A percentile compares a stretch with the other conserved stretches of the same genome.
phyloP scores from a whole-genome alignment of 2,888 invertebrate species.

The Clistopyga incitator region DNA sequence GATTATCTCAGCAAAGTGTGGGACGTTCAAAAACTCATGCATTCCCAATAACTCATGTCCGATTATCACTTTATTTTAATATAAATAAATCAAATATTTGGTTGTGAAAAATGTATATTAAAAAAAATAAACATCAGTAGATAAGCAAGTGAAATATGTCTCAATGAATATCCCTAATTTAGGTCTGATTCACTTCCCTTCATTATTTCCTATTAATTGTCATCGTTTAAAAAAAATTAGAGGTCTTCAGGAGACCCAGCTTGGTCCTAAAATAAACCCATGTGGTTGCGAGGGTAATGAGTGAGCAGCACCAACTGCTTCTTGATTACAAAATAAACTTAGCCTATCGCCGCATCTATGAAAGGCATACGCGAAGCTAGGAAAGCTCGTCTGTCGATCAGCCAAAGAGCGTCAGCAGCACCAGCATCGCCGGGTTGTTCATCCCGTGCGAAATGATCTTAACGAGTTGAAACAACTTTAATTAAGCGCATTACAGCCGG shows the following conservation, averaged over 20 bases:
- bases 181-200: no score
- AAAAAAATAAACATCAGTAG: no score
- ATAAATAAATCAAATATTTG: no score
- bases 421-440: slow-evolving; percentile 76
- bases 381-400: slow-evolving; percentile 7
- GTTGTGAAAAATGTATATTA: no score
- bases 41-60: no score
- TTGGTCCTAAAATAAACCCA: background rate
- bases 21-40: no score
- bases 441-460: slow-evolving; percentile 82
- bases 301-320: background rate
- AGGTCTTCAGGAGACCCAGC: background rate
- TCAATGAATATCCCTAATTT: no score
- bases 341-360: background rate
- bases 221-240: background rate
- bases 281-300: background rate
- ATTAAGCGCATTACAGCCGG: slow-evolving; percentile 81
- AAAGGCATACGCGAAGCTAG: slow-evolving; percentile 5
- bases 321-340: slow-evolving; percentile 11
- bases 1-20: no score
- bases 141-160: no score
- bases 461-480: slow-evolving; percentile 84
- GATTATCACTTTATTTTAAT: no score
- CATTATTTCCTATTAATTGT: no score
- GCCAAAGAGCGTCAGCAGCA: slow-evolving; percentile 29